phyloP scores from a whole-genome alignment of 2,113 vertebrate species.

The Crypturellus undulatus region DNA sequence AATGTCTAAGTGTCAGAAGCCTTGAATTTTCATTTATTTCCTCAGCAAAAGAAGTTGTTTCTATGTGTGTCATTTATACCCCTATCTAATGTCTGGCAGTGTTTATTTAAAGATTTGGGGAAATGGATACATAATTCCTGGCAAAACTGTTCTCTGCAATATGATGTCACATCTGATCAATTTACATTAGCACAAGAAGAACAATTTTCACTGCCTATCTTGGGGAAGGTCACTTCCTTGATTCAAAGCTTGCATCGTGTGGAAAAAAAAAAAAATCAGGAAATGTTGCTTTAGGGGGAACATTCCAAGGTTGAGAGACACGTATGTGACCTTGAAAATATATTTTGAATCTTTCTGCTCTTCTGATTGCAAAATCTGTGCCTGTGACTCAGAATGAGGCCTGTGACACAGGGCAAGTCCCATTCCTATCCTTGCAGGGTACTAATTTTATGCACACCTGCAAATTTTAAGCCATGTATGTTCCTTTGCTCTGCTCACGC shows the following conservation, averaged over 20 bases:
- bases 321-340: slow-evolving; percentile 12
- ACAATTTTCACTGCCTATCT: slow-evolving; percentile 4
- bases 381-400: not conserved
- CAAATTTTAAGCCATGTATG: not conserved
- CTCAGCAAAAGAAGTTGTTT: not conserved
- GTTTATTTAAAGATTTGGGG: not conserved
- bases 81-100: not conserved
- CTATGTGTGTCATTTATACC: not conserved
- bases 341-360: not conserved
- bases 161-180: not conserved
- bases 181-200: not conserved
- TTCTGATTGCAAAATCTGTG: not conserved
- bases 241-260: slow-evolving; percentile 26
- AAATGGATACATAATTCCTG: slow-evolving; percentile 9
- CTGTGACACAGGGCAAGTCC: not conserved
- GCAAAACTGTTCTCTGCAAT: not conserved
- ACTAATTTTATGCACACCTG: not conserved
- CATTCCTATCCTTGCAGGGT: not conserved
- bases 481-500: not conserved
- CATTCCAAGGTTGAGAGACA: slow-evolving; percentile 26
- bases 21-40: not conserved
- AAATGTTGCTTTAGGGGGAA: slow-evolving; percentile 17
- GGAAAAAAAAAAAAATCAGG: not conserved
- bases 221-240: slow-evolving; percentile 27
- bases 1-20: not conserved